phyloP scores from a whole-genome alignment of 2,888 invertebrate genomes.

The Dione vanillae region DNA sequence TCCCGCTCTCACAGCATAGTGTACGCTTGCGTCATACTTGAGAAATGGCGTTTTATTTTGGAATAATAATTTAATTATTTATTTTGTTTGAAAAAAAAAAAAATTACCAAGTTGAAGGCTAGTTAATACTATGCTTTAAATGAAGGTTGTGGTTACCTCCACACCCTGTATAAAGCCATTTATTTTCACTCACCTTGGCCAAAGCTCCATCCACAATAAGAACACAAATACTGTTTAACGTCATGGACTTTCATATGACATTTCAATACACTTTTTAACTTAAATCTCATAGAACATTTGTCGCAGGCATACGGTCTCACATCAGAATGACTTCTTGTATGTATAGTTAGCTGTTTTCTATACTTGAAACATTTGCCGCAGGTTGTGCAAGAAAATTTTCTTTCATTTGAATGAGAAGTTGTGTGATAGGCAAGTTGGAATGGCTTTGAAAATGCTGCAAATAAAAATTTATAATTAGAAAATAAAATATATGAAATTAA shows the following conservation, averaged over 20 bases:
- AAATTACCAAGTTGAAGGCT: no score
- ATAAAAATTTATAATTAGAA: background rate
- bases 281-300: constrained; percentile 71
- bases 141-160: no score
- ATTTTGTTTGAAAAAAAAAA: no score
- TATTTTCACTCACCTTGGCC: constrained; percentile 62
- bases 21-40: no score
- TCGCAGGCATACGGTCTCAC: constrained; percentile 69
- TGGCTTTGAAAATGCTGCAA: constrained; percentile 64
- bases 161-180: no score
- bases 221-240: constrained; percentile 69
- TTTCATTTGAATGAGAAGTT: constrained; percentile 64
- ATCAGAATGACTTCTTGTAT: constrained; percentile 63
- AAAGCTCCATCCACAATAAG: constrained; percentile 73
- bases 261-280: constrained; percentile 68
- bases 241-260: constrained; percentile 72
- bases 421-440: constrained; percentile 64
- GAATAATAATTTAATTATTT: no score
- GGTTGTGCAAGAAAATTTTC: constrained; percentile 62
- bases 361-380: constrained; percentile 72
- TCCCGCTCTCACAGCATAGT: no score
- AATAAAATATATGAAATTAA: background rate
- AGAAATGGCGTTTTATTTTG: no score
- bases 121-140: no score
- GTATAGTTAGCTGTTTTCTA: constrained; percentile 66